phyloP scores from a whole-genome alignment of 2,888 invertebrate species.

The Altica lythri region DNA sequence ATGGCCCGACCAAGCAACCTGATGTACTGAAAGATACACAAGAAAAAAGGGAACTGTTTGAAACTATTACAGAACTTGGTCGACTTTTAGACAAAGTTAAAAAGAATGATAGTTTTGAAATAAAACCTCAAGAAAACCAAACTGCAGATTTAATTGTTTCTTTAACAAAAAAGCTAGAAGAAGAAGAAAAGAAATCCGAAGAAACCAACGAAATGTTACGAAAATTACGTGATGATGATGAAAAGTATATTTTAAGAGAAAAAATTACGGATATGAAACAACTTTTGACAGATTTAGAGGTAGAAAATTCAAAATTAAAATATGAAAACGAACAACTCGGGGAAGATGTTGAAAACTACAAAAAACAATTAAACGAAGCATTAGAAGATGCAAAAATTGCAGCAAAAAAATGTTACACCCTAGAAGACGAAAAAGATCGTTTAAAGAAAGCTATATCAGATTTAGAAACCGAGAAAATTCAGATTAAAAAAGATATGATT shows the following conservation, averaged over 20 bases:
- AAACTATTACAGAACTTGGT: constrained; percentile 38
- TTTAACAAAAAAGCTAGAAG: constrained; percentile 38
- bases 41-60: constrained; percentile 35
- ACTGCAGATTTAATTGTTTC: constrained; percentile 30
- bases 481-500: constrained; percentile 43
- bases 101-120: constrained; percentile 36
- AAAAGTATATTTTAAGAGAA: constrained; percentile 40
- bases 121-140: constrained; percentile 34
- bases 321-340: constrained; percentile 38
- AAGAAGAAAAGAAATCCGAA: constrained; percentile 37
- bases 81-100: constrained; percentile 38
- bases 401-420: constrained; percentile 32
- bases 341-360: constrained; percentile 38
- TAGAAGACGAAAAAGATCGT: constrained; percentile 40
- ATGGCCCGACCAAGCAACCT: constrained; percentile 15
- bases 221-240: constrained; percentile 41
- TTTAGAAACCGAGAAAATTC: constrained; percentile 40
- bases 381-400: constrained; percentile 33
- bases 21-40: constrained; percentile 31
- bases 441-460: constrained; percentile 38
- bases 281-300: constrained; percentile 40
- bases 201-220: constrained; percentile 38
- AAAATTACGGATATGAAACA: constrained; percentile 42
- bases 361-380: constrained; percentile 35
- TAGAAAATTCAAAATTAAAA: constrained; percentile 42